Evolutionary conservation across 2,888 invertebrate genomes (phyloP).

Genomic region (Bimastos eiseni): DNA sequence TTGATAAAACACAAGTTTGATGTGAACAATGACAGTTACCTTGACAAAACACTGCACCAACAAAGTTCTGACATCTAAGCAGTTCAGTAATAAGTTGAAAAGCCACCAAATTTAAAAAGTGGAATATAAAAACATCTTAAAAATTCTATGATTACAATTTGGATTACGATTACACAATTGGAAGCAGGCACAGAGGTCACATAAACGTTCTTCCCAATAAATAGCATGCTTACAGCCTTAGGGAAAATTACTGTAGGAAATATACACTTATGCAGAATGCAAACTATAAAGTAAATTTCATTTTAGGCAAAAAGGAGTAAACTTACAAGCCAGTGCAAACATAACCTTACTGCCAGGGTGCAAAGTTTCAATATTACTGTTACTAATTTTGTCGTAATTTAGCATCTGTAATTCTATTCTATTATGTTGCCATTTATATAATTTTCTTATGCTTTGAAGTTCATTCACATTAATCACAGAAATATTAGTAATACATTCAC

Average conservation of each 20-base stretch:
- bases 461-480: neutral
- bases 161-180: neutral
- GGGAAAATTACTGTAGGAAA: neutral
- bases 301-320: neutral
- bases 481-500: neutral
- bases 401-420: neutral
- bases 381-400: neutral
- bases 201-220: neutral
- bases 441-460: neutral
- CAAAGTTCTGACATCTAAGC: neutral
- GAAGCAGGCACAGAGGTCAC: neutral
- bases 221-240: neutral
- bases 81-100: neutral
- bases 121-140: neutral
- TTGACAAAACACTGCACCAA: neutral
- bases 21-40: neutral
- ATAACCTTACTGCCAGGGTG: neutral
- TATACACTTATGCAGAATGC: neutral
- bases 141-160: neutral
- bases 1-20: neutral
- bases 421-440: neutral
- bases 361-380: neutral
- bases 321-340: neutral
- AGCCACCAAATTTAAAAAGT: neutral
- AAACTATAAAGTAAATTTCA: neutral